A percentile compares a stretch with the other conserved stretches of the same genome.
Conservation (phyloP, 2,113 vertebrate genomes). For the Electrona antarctica region DNA sequence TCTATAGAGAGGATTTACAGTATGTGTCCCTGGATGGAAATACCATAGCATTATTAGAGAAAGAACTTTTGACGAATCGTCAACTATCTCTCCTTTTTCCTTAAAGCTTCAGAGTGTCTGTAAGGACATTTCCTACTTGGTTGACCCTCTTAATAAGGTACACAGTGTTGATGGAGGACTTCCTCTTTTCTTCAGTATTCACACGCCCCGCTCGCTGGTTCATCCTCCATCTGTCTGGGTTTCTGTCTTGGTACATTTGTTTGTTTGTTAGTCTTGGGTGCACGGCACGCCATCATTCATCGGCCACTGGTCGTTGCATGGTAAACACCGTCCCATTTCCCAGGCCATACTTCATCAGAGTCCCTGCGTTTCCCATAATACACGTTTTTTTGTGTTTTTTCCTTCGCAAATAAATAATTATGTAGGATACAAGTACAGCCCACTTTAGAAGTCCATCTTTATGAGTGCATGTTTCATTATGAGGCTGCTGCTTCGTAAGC, state of each 20-base stretch:
- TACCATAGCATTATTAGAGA: neutral
- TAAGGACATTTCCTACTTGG: constrained; percentile 83
- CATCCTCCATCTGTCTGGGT: constrained; percentile 20
- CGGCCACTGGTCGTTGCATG: constrained; percentile 12
- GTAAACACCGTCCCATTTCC: constrained; percentile 5
- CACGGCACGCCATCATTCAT: constrained; percentile 2
- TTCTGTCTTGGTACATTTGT: constrained; percentile 29
- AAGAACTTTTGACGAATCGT: constrained; percentile 27
- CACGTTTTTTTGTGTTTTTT: neutral
- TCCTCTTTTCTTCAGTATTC: constrained; percentile 21
- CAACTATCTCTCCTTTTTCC: constrained; percentile 63
- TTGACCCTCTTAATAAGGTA: constrained; percentile 83
- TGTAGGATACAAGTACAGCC: neutral
- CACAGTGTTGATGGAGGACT: constrained; percentile 11
- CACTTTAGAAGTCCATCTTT: neutral
- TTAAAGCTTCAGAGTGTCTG: constrained; percentile 82
- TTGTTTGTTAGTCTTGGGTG: constrained; percentile 36
- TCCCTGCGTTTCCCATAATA: constrained; percentile 18
- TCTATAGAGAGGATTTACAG: neutral
- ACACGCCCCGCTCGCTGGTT: constrained; percentile 12
- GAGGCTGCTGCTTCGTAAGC: neutral
- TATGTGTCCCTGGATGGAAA: neutral
- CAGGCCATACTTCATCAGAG: constrained; percentile 19
- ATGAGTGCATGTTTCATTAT: neutral
- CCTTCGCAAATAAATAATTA: neutral